phyloP scores from a whole-genome alignment of 2,888 invertebrate genomes.

The Watsonalla binaria region DNA sequence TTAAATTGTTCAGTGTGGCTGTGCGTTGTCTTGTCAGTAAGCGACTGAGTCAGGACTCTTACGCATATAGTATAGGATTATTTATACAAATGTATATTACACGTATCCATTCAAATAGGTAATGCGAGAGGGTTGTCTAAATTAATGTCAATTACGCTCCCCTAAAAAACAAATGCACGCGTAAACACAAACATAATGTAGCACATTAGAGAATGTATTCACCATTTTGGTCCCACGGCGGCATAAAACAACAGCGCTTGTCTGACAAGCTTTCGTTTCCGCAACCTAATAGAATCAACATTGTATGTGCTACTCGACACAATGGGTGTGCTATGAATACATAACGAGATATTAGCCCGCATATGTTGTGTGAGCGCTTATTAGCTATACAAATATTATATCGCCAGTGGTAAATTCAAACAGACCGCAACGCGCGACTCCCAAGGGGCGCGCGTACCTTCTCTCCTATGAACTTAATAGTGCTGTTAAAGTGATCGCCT shows the following conservation, averaged over 20 bases:
- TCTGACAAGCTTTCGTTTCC: conserved; percentile 60
- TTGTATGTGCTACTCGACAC: conserved; percentile 54
- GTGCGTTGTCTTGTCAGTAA: no score
- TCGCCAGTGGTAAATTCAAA: conserved; percentile 34
- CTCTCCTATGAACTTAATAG: conserved; percentile 27
- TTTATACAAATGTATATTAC: neutral
- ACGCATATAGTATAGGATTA: no score
- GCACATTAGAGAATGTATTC: conserved; percentile 24
- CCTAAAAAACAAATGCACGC: neutral
- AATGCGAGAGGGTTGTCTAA: neutral
- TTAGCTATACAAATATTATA: conserved; percentile 58
- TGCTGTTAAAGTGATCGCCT: conserved; percentile 47
- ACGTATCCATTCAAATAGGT: neutral
- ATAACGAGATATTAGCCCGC: conserved; percentile 65
- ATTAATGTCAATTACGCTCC: neutral
- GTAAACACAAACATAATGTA: neutral
- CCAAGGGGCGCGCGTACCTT: conserved; percentile 11
- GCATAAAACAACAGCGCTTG: conserved; percentile 44
- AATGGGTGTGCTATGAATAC: conserved; percentile 67
- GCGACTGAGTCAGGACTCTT: no score
- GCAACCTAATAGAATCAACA: conserved; percentile 64
- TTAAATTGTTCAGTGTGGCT: no score
- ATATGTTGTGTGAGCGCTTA: conserved; percentile 55
- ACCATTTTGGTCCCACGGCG: conserved; percentile 25
- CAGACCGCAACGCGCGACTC: conserved; percentile 18